Base-by-base conservation (phyloP, 2,888 invertebrate genomes). In the Rhodophaea formosa region DNA sequence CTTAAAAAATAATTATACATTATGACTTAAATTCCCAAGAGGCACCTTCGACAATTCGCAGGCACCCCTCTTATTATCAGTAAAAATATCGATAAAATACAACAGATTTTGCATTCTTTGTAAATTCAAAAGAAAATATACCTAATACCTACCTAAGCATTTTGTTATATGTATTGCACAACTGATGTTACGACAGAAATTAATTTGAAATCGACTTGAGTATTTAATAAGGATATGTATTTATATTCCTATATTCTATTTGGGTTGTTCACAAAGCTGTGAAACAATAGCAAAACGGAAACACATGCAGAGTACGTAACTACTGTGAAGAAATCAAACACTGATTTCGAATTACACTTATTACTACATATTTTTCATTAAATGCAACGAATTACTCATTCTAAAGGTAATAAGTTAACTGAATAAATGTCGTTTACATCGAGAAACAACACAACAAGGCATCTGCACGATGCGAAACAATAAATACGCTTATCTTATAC, bases 191-290 rank as follows among this genome's bases (percentile, higher is more conserved):
- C 73, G 71, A 81, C 76, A 82, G 73, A 83, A 84, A 80, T 64
- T 74, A 80, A 76, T 80, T 80, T 86, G 86, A 85, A 86, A 79
- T 82, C 75, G 80, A 77, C 77, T 80, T 91, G 91, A 91, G 91
- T 91, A 91, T 91, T 91, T 80, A 84, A 77, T 79, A 84, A 84
- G 86, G 91, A 91, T 91, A 91, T 91, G 91, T 91, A 83, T 88
- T 74, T 74, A 82, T 79, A 82, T 82, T 81, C 80, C 86, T 88
- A 88, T 79, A 76, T 77, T 72, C 84, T 89, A 88, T 86, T 78
- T 79, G 77, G 82, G 77, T 84, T 85, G 84, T 85, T 80, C 79
- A 74, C 72, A 64, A 75, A 62, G 75, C 87, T 82, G 84, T 84
- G 80, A 71, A 73, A 73, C 88, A 88, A 88, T 88, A 88, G 88